These are phyloP conservation scores for Neodiprion pinetum DNA, from an alignment of 1,140 invertebrate species.

Conservation along the genomic window DNA sequence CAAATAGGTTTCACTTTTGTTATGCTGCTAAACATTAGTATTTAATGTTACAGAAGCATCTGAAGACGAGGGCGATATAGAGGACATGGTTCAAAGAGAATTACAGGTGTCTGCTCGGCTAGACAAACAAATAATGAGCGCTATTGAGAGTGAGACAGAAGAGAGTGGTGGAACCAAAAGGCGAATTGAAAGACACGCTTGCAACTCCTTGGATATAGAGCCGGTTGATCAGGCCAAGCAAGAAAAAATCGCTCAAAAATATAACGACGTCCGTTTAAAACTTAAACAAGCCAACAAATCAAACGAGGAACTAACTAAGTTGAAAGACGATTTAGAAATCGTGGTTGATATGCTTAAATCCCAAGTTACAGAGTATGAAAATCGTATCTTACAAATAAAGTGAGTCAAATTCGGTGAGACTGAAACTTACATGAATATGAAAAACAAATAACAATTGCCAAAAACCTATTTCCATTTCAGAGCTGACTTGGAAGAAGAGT, in stretches of 20 bases:
- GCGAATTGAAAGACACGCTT: conserved; percentile 33
- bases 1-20: conserved; percentile 1
- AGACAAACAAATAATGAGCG: conserved; percentile 66
- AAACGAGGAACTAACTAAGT: conserved; percentile 56
- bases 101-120: conserved; percentile 67
- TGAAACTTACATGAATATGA: too few relatives aligned
- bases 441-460: conserved; percentile 5
- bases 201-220: conserved; percentile 34
- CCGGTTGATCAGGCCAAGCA: conserved; percentile 31
- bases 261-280: conserved; percentile 37
- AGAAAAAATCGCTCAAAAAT: conserved; percentile 38
- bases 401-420: conserved; percentile 20
- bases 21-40: neutral
- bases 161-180: conserved; percentile 19
- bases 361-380: conserved; percentile 52
- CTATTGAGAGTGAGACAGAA: conserved; percentile 59
- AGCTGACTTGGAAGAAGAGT: conserved; percentile 45
- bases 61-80: conserved; percentile 57
- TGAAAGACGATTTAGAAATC: conserved; percentile 55
- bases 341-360: conserved; percentile 50
- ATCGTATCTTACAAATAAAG: conserved; percentile 52
- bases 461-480: conserved; percentile 27
- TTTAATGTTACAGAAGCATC: conserved; percentile 12
- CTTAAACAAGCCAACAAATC: conserved; percentile 48
- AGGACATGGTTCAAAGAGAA: conserved; percentile 68